These are phyloP conservation scores for Falco berigora DNA, from an alignment of 2,797 vertebrate species.

Conservation along the genomic window DNA sequence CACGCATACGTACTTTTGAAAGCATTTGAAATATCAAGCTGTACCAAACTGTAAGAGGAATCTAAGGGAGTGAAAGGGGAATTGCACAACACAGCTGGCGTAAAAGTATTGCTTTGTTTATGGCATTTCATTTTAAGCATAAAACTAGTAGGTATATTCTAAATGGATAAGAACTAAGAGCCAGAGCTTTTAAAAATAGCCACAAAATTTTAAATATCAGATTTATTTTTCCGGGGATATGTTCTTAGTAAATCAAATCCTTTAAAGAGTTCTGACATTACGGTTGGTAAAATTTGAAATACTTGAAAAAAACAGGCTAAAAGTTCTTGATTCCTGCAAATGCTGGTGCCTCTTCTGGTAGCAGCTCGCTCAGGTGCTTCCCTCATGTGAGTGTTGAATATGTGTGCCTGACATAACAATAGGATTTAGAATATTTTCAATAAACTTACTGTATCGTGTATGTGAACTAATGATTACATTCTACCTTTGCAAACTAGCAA, in stretches of 20 bases:
- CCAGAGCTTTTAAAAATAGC: background rate
- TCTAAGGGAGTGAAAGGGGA: background rate
- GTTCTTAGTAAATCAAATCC: background rate
- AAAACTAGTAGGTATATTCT: background rate
- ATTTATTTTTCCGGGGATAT: background rate
- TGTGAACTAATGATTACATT: background rate
- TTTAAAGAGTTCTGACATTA: background rate
- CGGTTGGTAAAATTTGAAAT: background rate
- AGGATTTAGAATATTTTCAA: background rate
- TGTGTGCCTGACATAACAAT: background rate
- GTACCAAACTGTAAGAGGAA: background rate
- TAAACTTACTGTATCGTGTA: background rate
- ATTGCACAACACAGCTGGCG: rapidly evolving
- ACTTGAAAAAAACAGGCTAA: background rate
- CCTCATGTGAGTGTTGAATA: background rate
- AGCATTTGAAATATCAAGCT: background rate
- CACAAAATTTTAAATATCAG: background rate
- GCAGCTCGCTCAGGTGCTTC: background rate
- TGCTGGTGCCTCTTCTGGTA: background rate
- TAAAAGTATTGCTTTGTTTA: background rate
- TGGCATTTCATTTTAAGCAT: background rate
- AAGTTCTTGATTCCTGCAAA: background rate
- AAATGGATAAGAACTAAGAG: background rate
- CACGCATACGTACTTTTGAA: background rate
- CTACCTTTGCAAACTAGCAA: background rate